These are phyloP conservation scores for Oriolus oriolus DNA, from an alignment of 2,113 vertebrate genomes.

Conservation along the genomic window DNA sequence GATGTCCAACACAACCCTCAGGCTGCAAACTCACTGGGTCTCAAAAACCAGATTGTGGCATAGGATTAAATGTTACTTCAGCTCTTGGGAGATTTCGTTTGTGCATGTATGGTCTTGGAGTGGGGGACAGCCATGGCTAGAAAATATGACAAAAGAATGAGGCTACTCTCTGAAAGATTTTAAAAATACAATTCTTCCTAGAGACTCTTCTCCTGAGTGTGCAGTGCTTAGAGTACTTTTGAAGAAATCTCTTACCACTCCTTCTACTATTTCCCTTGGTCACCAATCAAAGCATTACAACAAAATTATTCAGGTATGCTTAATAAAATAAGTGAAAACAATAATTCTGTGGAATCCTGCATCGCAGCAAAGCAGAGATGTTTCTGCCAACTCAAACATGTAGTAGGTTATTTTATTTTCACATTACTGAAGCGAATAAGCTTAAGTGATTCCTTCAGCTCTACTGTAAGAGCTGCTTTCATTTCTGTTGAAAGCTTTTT, in stretches of 20 bases:
- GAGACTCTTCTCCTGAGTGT: neutral
- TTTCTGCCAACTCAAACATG: neutral
- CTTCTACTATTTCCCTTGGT: neutral
- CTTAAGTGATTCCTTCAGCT: neutral
- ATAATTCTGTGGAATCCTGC: neutral
- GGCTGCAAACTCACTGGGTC: neutral
- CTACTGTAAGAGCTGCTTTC: neutral
- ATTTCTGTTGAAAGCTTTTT: neutral
- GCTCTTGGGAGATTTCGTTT: neutral
- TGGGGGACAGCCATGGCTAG: accelerated
- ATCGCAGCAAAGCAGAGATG: neutral
- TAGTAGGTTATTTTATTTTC: neutral
- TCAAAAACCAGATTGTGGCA: neutral
- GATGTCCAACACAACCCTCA: neutral
- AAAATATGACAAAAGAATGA: neutral
- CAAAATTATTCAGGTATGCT: neutral
- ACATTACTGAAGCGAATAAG: neutral
- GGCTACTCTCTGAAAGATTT: neutral
- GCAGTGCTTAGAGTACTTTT: neutral
- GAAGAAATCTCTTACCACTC: neutral
- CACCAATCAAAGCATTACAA: neutral
- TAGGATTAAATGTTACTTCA: neutral
- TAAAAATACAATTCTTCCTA: neutral
- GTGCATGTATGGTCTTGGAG: neutral
- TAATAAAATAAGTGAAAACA: neutral